phyloP scores from a whole-genome alignment of 30 jellyfish, hydroid and myxozoan genomes.

The Cassiopea andromeda region DNA sequence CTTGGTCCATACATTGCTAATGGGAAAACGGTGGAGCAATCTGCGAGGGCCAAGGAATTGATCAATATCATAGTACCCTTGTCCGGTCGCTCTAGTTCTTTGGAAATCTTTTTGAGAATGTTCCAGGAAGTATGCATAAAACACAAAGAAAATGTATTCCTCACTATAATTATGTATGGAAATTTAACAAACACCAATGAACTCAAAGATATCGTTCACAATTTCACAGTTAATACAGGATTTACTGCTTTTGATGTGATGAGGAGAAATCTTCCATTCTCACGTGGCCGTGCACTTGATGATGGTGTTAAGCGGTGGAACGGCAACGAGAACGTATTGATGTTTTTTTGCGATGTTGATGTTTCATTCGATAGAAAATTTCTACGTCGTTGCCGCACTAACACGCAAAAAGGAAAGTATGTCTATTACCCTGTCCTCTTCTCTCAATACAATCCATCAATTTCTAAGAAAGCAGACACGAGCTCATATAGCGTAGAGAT shows the following conservation, averaged over 20 bases:
- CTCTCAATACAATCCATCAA: constrained; percentile 82
- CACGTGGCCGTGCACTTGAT: constrained; percentile 94
- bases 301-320: constrained; percentile 98
- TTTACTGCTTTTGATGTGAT: constrained; percentile 67
- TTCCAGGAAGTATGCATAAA: constrained; percentile 45
- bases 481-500: constrained; percentile 49
- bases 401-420: constrained; percentile 50
- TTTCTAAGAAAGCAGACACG: constrained; percentile 29
- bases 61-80: constrained; percentile 88
- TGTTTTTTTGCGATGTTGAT: constrained; percentile 94
- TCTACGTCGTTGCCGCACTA: constrained; percentile 82
- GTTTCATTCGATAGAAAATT: constrained; percentile 73
- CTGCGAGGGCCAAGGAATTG: constrained; percentile 50
- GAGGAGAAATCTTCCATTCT: constrained; percentile 72
- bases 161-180: constrained; percentile 83
- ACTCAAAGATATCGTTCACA: constrained; percentile 57
- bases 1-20: constrained; percentile 74
- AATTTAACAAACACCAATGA: constrained; percentile 50
- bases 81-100: constrained; percentile 67
- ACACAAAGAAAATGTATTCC: constrained; percentile 70
- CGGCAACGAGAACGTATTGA: constrained; percentile 76
- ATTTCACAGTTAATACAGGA: constrained; percentile 66
- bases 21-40: constrained; percentile 49
- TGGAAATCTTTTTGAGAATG: constrained; percentile 66
- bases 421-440: constrained; percentile 86